Percentiles rank a stretch among this genome's conserved stretches.
Evolutionary conservation across 2,888 invertebrate genomes (phyloP).

Genomic region (Pyrrhosoma nymphula): DNA sequence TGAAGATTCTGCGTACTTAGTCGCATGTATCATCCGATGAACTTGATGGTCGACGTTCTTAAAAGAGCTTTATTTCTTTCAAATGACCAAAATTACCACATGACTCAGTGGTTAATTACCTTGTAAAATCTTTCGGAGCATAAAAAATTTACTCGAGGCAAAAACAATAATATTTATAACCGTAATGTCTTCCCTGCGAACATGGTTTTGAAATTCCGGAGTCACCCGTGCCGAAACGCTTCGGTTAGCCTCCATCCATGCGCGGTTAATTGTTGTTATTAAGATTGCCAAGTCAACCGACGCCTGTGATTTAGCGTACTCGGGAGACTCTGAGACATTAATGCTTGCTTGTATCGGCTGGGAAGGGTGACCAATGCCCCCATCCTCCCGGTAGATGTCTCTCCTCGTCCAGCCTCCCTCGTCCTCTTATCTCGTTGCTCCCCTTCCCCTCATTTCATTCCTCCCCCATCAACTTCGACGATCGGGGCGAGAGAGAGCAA

Average conservation of each 20-base stretch:
- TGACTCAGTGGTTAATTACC: not conserved
- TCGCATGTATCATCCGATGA: too few species aligned
- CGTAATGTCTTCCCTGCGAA: not conserved
- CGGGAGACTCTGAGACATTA: constrained; percentile 15
- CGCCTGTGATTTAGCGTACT: constrained; percentile 61
- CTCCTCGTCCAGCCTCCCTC: not conserved
- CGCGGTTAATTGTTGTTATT: constrained; percentile 58
- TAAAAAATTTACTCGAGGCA: not conserved
- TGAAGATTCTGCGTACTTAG: not conserved
- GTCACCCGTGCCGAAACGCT: not conserved
- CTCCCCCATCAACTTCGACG: not conserved
- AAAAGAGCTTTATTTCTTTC: too few species aligned
- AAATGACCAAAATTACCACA: not conserved
- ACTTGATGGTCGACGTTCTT: too few species aligned
- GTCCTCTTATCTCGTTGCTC: not conserved
- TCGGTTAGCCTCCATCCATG: constrained; percentile 33
- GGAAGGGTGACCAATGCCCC: not conserved
- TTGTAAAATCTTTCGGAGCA: not conserved
- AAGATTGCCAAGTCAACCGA: constrained; percentile 66
- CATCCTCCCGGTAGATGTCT: not conserved
- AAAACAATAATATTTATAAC: not conserved
- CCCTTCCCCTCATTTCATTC: not conserved
- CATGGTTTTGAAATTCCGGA: not conserved
- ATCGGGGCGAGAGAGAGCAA: not conserved
- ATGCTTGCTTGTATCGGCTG: constrained; percentile 29